These are phyloP conservation scores for Clusia tigrina DNA, from an alignment of 2,888 invertebrate genomes.

Conservation along the genomic window DNA sequence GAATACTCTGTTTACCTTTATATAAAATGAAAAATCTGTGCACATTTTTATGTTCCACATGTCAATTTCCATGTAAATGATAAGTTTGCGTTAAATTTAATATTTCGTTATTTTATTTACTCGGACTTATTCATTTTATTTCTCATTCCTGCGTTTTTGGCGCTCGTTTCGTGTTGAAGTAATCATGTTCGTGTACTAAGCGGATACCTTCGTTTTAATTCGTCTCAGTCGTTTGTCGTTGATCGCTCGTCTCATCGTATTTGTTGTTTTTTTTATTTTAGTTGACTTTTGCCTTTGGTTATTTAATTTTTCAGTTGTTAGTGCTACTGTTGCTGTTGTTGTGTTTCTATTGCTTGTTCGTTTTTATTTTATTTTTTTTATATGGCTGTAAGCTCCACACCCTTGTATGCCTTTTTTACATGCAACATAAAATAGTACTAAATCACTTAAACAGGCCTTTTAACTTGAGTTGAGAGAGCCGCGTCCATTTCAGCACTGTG, in stretches of 20 bases:
- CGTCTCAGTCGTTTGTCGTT: conserved; percentile 12
- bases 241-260: neutral
- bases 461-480: neutral
- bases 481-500: neutral
- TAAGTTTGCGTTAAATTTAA: too few relatives aligned
- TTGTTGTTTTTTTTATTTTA: conserved; percentile 6
- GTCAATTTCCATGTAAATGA: too few relatives aligned
- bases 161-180: neutral
- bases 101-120: too few relatives aligned
- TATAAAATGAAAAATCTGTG: too few relatives aligned
- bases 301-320: conserved; percentile 13
- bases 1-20: too few relatives aligned
- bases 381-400: conserved; percentile 33
- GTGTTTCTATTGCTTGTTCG: conserved; percentile 3
- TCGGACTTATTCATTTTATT: neutral
- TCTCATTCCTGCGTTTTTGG: conserved; percentile 2
- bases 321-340: neutral
- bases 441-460: conserved; percentile 1
- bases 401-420: conserved; percentile 42
- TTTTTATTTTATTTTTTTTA: neutral
- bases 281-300: conserved; percentile 29
- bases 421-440: neutral
- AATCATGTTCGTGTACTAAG: neutral
- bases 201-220: conserved; percentile 13
- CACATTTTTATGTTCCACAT: too few relatives aligned